These are phyloP conservation scores for Peromyscus maniculatus DNA, from an alignment of 2,113 vertebrate genomes.

Conservation along the genomic window DNA sequence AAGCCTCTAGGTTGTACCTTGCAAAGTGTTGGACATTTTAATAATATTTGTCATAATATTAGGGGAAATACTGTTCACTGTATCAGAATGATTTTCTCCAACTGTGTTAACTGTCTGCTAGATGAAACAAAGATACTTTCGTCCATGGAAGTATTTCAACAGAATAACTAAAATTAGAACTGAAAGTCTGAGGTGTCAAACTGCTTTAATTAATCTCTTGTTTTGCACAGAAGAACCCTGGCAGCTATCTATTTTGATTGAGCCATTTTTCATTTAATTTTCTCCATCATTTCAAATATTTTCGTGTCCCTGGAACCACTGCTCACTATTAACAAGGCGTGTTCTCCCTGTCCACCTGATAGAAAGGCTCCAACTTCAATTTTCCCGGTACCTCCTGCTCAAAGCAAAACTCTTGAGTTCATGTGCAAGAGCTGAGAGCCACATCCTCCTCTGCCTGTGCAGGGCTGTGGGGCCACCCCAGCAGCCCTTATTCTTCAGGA, in stretches of 20 bases:
- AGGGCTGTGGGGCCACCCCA: conserved; percentile 86
- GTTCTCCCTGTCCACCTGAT: conserved; percentile 78
- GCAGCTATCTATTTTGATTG: conserved; percentile 57
- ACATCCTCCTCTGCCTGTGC: conserved; percentile 88
- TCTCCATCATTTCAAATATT: conserved; percentile 76
- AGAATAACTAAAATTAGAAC: conserved; percentile 41
- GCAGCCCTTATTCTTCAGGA: conserved; percentile 90
- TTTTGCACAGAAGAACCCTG: conserved; percentile 3
- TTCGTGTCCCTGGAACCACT: conserved; percentile 71
- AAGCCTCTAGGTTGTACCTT: conserved; percentile 63
- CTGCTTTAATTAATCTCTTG: conserved; percentile 2
- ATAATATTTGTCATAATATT: conserved; percentile 65
- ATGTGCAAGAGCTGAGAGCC: conserved; percentile 90
- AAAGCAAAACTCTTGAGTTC: conserved; percentile 89
- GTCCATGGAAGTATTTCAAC: conserved; percentile 46
- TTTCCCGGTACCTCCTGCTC: conserved; percentile 87
- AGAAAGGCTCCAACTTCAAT: conserved; percentile 83
- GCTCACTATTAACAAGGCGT: conserved; percentile 66
- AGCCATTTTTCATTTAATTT: conserved; percentile 68
- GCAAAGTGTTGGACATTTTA: conserved; percentile 19
- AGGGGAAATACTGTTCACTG: neutral
- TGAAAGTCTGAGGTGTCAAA: conserved; percentile 48
- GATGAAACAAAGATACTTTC: conserved; percentile 45
- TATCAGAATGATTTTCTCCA: conserved; percentile 62
- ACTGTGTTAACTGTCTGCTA: conserved; percentile 67